Base-by-base conservation (phyloP, 2,113 vertebrate genomes). In the Pseudopodoces humilis region DNA sequence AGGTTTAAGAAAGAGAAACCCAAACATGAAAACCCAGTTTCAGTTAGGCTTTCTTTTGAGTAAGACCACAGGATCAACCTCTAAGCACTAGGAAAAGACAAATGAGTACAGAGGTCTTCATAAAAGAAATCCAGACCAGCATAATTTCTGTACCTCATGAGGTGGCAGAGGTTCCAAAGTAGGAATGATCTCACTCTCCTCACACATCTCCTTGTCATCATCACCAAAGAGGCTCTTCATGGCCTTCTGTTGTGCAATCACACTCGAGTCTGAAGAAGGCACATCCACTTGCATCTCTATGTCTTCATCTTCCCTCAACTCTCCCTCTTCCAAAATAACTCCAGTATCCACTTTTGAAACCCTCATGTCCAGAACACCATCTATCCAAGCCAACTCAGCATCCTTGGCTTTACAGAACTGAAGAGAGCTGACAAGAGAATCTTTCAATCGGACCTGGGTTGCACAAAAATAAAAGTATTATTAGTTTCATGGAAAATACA, bases 361-460 rank as follows among this genome's bases (percentile, higher is more conserved):
- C 13, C 99, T 98, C 99, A 99, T 99, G 96, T 99, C 99, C 95
- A 99, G 96, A 92, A 99, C 98, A 9, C 99, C 99, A 15, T 99
- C 99, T 77, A 99, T 99, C 99, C 99, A 99, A 12, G 99, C 99
- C 69, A 99, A 87, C 96, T 99, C 99, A 0, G 99, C 99, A 96
- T 99, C 99, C 94, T 99, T 99, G 69, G 99, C 99, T 97, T 99
- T 99, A 97, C 99, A 99, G 97, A 99, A 99, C 97, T 99, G 99
- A 94, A 99, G 98, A 7, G 99, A 99, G 97, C 99, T 99, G 92
- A 99, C 99, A 68, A 99, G 97, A 9, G 99, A 99, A 97, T 99
- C 99, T 98, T 99, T 99, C 94, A 99, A 98, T 39, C 99, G 98
- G 88, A 99, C 99, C 99, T 99, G 74, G 24, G 41, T 69, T 55